Evolutionary conservation across 2,888 invertebrate genomes (phyloP), one percentile per base, ranked within the genome.

Genomic region (Napeogenes inachia): DNA sequence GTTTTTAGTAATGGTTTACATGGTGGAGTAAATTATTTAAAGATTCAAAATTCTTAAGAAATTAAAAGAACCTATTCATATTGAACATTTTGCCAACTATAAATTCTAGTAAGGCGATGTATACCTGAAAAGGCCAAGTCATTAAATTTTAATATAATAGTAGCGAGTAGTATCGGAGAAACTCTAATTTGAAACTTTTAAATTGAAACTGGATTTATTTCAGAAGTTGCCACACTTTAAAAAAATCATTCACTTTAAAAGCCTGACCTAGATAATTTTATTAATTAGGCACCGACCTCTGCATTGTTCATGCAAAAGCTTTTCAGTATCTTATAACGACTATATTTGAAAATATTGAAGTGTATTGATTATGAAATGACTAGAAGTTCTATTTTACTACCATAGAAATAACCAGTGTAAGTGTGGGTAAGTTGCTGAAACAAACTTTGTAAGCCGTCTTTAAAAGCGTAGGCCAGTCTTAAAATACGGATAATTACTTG

Each of bases 401-500:
- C 30, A 30, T 30, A 50, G 30, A 50, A 30, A 5, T 30, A 30
- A 50, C 50, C 30, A 21, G 8, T 50, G 8, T 50, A 21, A 1
- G 50, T 50, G 50, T 30, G 50, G 50, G 30, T 50, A 50, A 50
- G 50, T 50, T 50, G n/a, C 30, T 59, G 59, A 30, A 32, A 54
- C 62, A 68, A 71, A 71, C 68, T 72, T 68, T 57, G 57, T 62
- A 57, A 57, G 54, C 42, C 61, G 59, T 62, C 66, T 68, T 70
- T 71, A 69, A 68, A 68, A 65, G 64, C 67, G 68, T 71, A 64
- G 71, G 68, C 74, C 74, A 74, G 76, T 71, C 74, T 76, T 72
- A 79, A 77, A 83, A 82, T 82, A 82, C 78, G 80, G 84, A 84
- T 87, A 85, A 87, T 87, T 87, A 87, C 84, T 86, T 81, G 81